A percentile compares a stretch with the other conserved stretches of the same genome.
Evolutionary conservation across 1,140 invertebrate species (phyloP).

Genomic region (Lordiphosa clarofinis): DNA sequence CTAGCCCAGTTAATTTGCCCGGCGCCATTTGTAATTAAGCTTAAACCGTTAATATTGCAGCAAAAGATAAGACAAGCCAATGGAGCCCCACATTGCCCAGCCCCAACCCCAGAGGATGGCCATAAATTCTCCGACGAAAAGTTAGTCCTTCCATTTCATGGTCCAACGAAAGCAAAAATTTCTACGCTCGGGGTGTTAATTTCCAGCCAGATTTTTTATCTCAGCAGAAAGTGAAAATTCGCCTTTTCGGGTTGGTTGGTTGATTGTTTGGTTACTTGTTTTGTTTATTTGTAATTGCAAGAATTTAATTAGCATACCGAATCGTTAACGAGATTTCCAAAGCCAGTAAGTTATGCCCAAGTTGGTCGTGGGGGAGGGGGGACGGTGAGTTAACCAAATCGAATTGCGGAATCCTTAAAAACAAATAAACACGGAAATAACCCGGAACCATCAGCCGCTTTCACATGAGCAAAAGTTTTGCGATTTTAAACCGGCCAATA

Average conservation of each 20-base stretch:
- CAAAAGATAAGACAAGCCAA: conserved; percentile 52
- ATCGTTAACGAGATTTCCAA: conserved; percentile 72
- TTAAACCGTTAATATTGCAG: conserved; percentile 76
- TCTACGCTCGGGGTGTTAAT: conserved; percentile 53
- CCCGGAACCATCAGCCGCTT: too few species aligned
- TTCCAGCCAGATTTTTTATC: conserved; percentile 46
- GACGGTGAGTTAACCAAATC: too few species aligned
- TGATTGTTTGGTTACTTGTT: conserved; percentile 23
- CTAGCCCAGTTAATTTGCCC: conserved; percentile 59
- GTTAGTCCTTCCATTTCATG: conserved; percentile 60
- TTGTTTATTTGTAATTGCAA: conserved; percentile 46
- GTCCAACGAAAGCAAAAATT: conserved; percentile 46
- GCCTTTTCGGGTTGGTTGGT: conserved; percentile 16
- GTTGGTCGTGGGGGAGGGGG: conserved; percentile 17
- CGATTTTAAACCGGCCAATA: too few species aligned
- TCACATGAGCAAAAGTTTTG: too few species aligned
- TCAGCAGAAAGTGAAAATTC: conserved; percentile 43
- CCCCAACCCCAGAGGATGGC: conserved; percentile 10
- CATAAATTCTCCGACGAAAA: conserved; percentile 51
- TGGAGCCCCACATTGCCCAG: conserved; percentile 14
- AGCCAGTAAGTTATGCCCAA: conserved; percentile 59
- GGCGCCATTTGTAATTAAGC: conserved; percentile 74
- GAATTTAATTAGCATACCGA: conserved; percentile 72
- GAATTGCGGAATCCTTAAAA: too few species aligned
- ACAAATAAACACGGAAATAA: too few species aligned